Evolutionary conservation across 2,797 vertebrate genomes (phyloP), one percentile per base, ranked within the genome.

Genomic region (Catostomus latipinnis): DNA sequence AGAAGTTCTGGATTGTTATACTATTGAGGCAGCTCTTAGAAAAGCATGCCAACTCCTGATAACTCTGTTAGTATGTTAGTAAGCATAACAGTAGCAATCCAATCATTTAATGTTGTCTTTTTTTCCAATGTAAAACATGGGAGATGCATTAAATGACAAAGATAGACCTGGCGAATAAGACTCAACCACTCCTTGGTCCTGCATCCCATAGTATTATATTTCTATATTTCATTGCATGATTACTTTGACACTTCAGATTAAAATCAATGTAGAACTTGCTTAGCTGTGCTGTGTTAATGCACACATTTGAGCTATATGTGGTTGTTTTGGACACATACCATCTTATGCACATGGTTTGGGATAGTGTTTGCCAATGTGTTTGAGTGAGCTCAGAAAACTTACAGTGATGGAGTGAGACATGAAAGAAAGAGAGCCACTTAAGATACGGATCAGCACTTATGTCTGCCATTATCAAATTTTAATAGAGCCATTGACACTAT

Each of bases 381-480:
- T n/a, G 58, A 76, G 60, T n/a, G 49, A 68, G 75, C 76, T 58
- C 57, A 45, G 58, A 34, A 80, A 65, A 58, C 50, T 63, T 62
- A 18, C 65, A 43, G 63, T 34, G 77, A 82, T 70, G 18, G 69
- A 79, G 74, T 72, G 52, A 78, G 74, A 67, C 61, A 78, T 72
- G 75, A 81, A 74, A 60, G 72, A 83, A 76, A 34, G 34, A 69
- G 68, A 77, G 46, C 46, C 81, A 80, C 81, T 81, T 80, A 68
- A 74, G 71, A 86, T 80, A 80, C 72, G 22, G 46, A 71, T 81
- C 72, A 75, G 56, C 67, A 80, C 66, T 69, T 73, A 71, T 79
- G 70, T 84, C 72, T 78, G 52, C 54, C 57, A 80, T 83, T 83
- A 81, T 76, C 58, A 61, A 70, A 81, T 82, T 85, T 80, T 75